Percentiles rank a stretch among this genome's conserved stretches.
Conservation (phyloP, 2,113 vertebrate genomes). For the Rhizomys pruinosus region DNA sequence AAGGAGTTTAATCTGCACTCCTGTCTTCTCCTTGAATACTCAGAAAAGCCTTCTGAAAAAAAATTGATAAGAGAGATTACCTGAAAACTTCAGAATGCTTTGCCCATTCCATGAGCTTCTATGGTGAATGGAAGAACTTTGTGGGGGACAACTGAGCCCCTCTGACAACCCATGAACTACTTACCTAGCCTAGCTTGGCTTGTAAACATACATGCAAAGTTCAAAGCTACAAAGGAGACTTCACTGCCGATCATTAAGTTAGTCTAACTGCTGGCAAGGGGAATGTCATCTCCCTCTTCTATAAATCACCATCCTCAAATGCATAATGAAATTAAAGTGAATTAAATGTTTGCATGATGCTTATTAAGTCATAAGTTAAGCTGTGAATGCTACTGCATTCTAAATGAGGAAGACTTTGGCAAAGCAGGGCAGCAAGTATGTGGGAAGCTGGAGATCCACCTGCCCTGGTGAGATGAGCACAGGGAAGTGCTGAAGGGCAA, state of each 20-base stretch:
- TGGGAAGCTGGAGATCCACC: not conserved
- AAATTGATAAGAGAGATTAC: not conserved
- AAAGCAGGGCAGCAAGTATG: accelerated
- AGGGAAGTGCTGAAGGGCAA: no score
- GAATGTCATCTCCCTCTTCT: not conserved
- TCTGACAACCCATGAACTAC: conserved; percentile 6
- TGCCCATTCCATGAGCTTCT: not conserved
- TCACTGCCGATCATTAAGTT: not conserved
- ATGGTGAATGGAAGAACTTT: not conserved
- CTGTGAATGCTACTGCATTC: not conserved
- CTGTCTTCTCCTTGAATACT: not conserved
- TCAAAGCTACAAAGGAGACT: conserved; percentile 9
- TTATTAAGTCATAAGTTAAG: conserved; percentile 66
- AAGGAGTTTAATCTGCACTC: not conserved
- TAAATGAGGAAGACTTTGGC: conserved; percentile 3
- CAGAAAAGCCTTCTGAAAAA: not conserved
- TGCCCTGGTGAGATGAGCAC: not conserved
- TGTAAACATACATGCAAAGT: not conserved
- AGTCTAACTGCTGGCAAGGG: conserved; percentile 20
- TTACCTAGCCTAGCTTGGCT: not conserved
- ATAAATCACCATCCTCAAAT: conserved; percentile 18
- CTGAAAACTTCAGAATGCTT: not conserved
- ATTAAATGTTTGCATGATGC: conserved; percentile 64
- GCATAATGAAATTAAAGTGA: conserved; percentile 62
- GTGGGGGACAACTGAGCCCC: not conserved